Evolutionary conservation across 2,888 invertebrate genomes (phyloP).

Genomic region (Heliothis peltigera): DNA sequence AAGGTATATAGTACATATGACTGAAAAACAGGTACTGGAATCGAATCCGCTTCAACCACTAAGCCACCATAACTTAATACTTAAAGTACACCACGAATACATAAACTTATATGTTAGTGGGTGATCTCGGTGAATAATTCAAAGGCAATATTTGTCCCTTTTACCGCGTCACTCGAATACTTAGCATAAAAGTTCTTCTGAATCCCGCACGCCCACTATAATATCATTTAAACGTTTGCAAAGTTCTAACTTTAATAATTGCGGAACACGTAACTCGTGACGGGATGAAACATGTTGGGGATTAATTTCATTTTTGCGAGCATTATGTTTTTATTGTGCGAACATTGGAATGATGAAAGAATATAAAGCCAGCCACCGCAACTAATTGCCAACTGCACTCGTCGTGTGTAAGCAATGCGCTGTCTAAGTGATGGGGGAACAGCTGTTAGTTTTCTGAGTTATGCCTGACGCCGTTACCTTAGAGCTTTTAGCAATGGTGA

Average conservation of each 20-base stretch:
- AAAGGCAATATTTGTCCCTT: neutral
- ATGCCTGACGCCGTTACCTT: neutral
- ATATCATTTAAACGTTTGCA: slow-evolving; percentile 14
- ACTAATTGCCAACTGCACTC: slow-evolving; percentile 48
- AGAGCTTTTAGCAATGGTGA: too few relatives aligned
- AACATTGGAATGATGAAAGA: slow-evolving; percentile 10
- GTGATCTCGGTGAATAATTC: neutral
- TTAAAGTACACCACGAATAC: too few relatives aligned
- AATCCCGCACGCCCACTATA: neutral
- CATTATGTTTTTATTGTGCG: slow-evolving; percentile 17
- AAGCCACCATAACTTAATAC: too few relatives aligned
- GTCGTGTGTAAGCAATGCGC: slow-evolving; percentile 9
- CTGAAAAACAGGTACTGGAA: too few relatives aligned
- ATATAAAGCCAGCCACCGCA: slow-evolving; percentile 29
- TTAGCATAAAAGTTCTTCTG: neutral
- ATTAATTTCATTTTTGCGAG: slow-evolving; percentile 16
- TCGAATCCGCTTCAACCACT: too few relatives aligned
- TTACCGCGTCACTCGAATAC: neutral
- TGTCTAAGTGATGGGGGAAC: slow-evolving; percentile 15
- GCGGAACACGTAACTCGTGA: slow-evolving; percentile 4
- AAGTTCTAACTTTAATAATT: neutral
- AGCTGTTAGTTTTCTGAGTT: neutral
- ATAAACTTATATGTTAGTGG: neutral
- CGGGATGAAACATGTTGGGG: slow-evolving; percentile 3
- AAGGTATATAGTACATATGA: too few relatives aligned